Conservation (phyloP, 2,113 vertebrate species). For the Callipepla californica region DNA sequence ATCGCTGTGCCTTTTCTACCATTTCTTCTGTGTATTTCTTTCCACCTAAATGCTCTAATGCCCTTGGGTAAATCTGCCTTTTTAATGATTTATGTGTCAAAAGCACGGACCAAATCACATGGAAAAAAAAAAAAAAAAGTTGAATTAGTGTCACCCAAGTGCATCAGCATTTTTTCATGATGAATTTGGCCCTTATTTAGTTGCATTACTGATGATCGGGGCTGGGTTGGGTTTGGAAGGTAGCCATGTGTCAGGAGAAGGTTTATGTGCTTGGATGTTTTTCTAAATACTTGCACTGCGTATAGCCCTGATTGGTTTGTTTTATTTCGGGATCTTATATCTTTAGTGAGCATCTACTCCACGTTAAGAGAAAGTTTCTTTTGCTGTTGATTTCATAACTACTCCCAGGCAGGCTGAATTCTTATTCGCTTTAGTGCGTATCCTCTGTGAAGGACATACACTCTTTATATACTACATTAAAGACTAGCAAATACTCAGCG, state of each 20-base stretch:
- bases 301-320: not conserved
- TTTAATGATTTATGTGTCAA: conserved; percentile 53
- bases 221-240: conserved; percentile 17
- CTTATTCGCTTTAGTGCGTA: conserved; percentile 15
- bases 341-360: not conserved
- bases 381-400: not conserved
- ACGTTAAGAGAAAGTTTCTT: not conserved
- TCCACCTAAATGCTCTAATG: conserved; percentile 59
- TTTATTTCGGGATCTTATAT: not conserved
- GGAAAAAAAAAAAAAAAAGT: conserved; percentile 24
- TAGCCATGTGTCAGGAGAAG: conserved; percentile 34
- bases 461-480: conserved; percentile 43
- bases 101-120: conserved; percentile 61
- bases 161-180: conserved; percentile 61
- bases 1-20: conserved; percentile 13
- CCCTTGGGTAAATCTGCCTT: conserved; percentile 51
- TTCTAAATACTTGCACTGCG: not conserved
- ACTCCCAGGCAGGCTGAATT: not conserved
- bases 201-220: conserved; percentile 30
- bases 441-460: conserved; percentile 58
- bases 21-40: conserved; percentile 42
- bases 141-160: conserved; percentile 71
- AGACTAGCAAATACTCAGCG: conserved; percentile 63
- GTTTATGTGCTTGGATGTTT: not conserved
- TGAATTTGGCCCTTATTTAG: conserved; percentile 68